Evolutionary conservation across 2,888 invertebrate genomes (phyloP), one percentile per base, ranked within the genome.

Genomic region (Exocentrus adspersus): DNA sequence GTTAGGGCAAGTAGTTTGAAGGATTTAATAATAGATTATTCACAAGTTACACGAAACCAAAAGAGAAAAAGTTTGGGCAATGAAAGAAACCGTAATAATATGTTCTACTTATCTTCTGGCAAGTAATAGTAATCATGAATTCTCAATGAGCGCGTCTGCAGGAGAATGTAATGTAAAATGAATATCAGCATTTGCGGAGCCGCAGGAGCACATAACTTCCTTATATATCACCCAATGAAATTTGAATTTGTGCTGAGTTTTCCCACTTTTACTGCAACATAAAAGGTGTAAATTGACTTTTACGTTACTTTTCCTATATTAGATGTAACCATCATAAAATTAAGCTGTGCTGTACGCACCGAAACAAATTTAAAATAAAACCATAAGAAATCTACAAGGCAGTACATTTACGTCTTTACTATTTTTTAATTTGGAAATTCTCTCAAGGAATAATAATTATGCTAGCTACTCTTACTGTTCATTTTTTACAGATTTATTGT

Each of bases 201-300:
- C 46, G 59, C 64, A 62, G 66, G 64, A 48, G 63, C 60, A 52
- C 60, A 65, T 69, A 65, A 68, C 69, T 67, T 67, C 65, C 57
- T 69, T 65, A 65, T 63, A 67, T 69, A 69, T 65, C 64, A 67
- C 64, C 57, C 61, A 69, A 71, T 71, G 69, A 71, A 71, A 71
- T 67, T 67, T 71, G 70, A 69, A 69, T 71, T 67, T 69, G 37
- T 37, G 68, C 68, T 70, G 70, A 70, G 58, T 67, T 68, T 62
- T 62, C 64, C 59, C 60, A 68, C 52, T 59, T 68, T 70, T 70
- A 70, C 66, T 46, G 43, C 50, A 32, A 43, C 43, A 58, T 68
- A 64, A 70, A 68, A 68, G 59, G 62, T 60, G 61, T 17, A 52
- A 60, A 67, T 69, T 64, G 65, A 57, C 62, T 65, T 61, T 64